These are phyloP conservation scores for Drosophila greeni DNA, from an alignment of 2,888 invertebrate genomes.

Conservation along the genomic window DNA sequence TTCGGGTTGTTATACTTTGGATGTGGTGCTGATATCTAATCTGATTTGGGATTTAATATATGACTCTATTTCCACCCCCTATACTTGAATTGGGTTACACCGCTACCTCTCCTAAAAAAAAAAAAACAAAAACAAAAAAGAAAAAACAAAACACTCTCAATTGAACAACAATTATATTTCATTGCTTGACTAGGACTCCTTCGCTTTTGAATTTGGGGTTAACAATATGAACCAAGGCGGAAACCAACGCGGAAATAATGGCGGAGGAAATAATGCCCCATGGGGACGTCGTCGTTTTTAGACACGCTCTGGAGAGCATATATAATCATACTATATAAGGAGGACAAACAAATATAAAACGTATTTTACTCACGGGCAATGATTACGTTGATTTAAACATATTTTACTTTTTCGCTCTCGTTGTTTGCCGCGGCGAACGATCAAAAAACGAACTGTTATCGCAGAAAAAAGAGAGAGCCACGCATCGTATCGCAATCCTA, in stretches of 20 bases:
- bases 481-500: background rate
- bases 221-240: constrained; percentile 78
- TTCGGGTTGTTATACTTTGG: background rate
- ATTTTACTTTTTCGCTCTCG: constrained; percentile 34
- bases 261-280: constrained; percentile 76
- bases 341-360: constrained; percentile 14
- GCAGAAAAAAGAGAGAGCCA: background rate
- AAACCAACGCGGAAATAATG: constrained; percentile 76
- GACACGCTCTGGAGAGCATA: constrained; percentile 35
- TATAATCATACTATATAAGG: constrained; percentile 19
- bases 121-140: background rate
- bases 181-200: constrained; percentile 75
- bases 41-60: constrained; percentile 8
- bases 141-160: constrained; percentile 37
- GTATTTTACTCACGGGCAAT: constrained; percentile 11
- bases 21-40: constrained; percentile 5
- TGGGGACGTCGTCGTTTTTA: constrained; percentile 79
- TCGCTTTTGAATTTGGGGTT: constrained; percentile 78
- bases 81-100: constrained; percentile 14
- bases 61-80: background rate
- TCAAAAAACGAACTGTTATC: constrained; percentile 7
- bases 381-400: constrained; percentile 16
- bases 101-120: background rate
- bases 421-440: constrained; percentile 15
- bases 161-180: constrained; percentile 71